Conservation (phyloP, 2,797 vertebrate species). For the Hapalemur alaotrensis region DNA sequence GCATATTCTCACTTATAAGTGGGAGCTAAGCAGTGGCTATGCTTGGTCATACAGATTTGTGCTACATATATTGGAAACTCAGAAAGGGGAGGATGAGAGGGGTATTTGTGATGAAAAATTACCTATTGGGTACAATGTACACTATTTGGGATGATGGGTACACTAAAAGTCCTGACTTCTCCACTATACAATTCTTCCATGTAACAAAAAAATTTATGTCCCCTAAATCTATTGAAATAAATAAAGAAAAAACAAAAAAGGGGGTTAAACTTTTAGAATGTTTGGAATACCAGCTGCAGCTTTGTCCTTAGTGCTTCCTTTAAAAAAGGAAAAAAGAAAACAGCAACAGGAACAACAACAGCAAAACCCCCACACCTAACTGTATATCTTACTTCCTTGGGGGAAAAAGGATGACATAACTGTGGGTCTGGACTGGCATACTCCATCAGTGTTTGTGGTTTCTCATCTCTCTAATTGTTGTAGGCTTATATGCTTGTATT, state of each 20-base stretch:
- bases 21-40: neutral
- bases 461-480: neutral
- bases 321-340: neutral
- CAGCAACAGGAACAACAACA: too few species aligned
- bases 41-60: neutral
- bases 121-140: too few species aligned
- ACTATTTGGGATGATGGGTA: too few species aligned
- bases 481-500: neutral
- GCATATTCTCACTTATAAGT: too few species aligned
- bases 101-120: neutral
- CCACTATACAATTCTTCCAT: too few species aligned
- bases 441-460: neutral
- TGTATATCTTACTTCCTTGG: neutral
- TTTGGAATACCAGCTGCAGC: neutral
- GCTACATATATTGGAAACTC: neutral
- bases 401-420: too few species aligned
- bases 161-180: too few species aligned
- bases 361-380: neutral
- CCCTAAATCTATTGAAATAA: too few species aligned
- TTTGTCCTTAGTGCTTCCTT: neutral
- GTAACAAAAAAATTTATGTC: too few species aligned
- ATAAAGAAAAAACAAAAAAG: too few species aligned
- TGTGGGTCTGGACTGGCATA: neutral
- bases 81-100: neutral
- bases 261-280: too few species aligned